These are phyloP conservation scores for Hyalella azteca DNA, from an alignment of 2,888 invertebrate genomes.

Conservation along the genomic window DNA sequence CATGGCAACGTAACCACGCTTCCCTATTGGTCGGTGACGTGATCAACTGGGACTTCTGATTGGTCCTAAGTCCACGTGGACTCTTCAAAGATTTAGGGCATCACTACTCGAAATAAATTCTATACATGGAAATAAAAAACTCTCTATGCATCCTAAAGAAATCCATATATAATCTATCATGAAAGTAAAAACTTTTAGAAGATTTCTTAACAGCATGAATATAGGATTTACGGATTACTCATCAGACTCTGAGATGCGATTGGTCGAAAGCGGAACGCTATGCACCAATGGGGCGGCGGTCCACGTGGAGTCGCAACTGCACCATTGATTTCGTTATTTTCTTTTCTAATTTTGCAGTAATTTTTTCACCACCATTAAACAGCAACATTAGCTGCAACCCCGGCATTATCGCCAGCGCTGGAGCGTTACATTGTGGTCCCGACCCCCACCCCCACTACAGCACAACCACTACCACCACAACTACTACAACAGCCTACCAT, in stretches of 20 bases:
- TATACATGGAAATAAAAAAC: too few relatives aligned
- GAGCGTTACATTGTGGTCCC: slow-evolving; percentile 32
- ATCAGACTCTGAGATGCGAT: neutral
- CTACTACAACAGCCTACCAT: neutral
- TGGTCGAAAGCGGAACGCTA: neutral
- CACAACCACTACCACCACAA: neutral
- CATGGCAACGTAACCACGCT: neutral
- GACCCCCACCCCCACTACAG: neutral
- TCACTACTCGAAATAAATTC: too few relatives aligned
- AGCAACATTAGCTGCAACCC: slow-evolving; percentile 36
- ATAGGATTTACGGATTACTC: neutral
- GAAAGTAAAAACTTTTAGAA: too few relatives aligned
- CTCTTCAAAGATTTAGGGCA: neutral
- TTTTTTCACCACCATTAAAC: slow-evolving; percentile 38
- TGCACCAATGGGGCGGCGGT: neutral
- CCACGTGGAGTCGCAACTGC: slow-evolving; percentile 21
- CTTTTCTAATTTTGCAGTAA: slow-evolving; percentile 39
- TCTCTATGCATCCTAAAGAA: too few relatives aligned
- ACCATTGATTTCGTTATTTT: slow-evolving; percentile 41
- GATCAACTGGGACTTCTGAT: neutral
- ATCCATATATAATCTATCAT: too few relatives aligned
- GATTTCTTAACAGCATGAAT: too few relatives aligned
- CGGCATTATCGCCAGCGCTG: slow-evolving; percentile 26
- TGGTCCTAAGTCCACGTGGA: slow-evolving; percentile 9
- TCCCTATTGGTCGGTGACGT: neutral